Conservation (phyloP, 2,888 invertebrate species). For the Apotomis betuletana region DNA sequence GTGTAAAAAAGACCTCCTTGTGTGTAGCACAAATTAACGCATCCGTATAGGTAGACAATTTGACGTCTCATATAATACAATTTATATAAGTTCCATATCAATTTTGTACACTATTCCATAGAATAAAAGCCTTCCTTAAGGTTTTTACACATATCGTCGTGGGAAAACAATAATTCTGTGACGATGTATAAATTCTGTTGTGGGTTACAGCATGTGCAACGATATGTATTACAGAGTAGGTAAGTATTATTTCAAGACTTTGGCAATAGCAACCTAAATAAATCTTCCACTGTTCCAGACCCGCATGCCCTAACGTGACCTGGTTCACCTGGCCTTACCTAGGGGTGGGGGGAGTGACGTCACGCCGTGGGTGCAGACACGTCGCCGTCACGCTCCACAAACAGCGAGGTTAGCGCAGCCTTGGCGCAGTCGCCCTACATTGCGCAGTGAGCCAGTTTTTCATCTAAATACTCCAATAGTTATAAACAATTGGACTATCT, state of each 20-base stretch:
- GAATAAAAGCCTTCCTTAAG: no score
- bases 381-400: slow-evolving; percentile 83
- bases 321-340: slow-evolving; percentile 41
- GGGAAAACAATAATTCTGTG: no score
- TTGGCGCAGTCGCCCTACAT: slow-evolving; percentile 78
- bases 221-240: no score
- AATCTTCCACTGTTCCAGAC: slow-evolving; percentile 1
- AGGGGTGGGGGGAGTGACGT: slow-evolving; percentile 64
- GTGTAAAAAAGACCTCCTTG: no score
- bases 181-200: no score
- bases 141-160: no score
- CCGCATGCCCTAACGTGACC: slow-evolving; percentile 32
- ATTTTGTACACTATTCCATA: no score
- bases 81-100: no score
- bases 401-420: slow-evolving; percentile 80
- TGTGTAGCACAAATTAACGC: no score
- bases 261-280: background rate
- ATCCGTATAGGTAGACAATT: no score
- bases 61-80: no score
- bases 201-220: no score
- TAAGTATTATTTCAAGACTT: background rate
- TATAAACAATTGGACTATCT: slow-evolving; percentile 54
- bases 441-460: slow-evolving; percentile 73
- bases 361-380: slow-evolving; percentile 80
- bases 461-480: slow-evolving; percentile 64